phyloP scores from a whole-genome alignment of 2,797 vertebrate species.

The Carduelis carduelis region DNA sequence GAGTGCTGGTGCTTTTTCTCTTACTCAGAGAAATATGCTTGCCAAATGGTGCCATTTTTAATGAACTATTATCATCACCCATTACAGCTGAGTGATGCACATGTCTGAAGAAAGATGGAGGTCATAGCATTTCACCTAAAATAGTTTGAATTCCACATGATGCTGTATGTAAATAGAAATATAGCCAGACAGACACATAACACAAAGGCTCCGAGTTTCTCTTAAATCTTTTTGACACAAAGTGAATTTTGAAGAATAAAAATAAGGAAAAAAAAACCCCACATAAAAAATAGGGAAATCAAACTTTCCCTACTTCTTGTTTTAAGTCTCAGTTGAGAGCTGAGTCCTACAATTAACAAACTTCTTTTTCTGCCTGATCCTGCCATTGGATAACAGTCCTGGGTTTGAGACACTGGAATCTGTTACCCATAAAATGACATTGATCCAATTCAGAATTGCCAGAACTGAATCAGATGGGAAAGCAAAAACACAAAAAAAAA shows the following conservation, averaged over 20 bases:
- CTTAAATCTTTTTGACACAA: not conserved
- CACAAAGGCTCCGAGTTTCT: not conserved
- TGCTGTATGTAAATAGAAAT: not conserved
- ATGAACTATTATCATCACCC: not conserved
- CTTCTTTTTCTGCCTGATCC: not conserved
- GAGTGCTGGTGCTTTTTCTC: not conserved
- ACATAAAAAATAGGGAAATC: not conserved
- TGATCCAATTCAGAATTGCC: not conserved
- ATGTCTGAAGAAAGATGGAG: not conserved
- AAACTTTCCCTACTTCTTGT: not conserved
- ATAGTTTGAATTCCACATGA: not conserved
- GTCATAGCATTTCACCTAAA: not conserved
- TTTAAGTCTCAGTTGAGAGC: not conserved
- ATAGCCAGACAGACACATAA: not conserved
- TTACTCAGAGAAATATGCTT: not conserved
- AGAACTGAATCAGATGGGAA: not conserved
- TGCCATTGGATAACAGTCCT: not conserved
- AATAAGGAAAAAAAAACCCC: accelerated
- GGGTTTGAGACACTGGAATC: not conserved
- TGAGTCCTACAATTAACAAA: not conserved
- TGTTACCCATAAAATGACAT: not conserved
- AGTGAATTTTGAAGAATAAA: not conserved
- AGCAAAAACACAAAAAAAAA: not conserved
- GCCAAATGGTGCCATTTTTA: not conserved
- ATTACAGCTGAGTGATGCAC: not conserved